Percentiles rank a stretch among this genome's conserved stretches.
phyloP scores from a whole-genome alignment of 2,797 vertebrate genomes.

The Mormyrus hasselquistii region DNA sequence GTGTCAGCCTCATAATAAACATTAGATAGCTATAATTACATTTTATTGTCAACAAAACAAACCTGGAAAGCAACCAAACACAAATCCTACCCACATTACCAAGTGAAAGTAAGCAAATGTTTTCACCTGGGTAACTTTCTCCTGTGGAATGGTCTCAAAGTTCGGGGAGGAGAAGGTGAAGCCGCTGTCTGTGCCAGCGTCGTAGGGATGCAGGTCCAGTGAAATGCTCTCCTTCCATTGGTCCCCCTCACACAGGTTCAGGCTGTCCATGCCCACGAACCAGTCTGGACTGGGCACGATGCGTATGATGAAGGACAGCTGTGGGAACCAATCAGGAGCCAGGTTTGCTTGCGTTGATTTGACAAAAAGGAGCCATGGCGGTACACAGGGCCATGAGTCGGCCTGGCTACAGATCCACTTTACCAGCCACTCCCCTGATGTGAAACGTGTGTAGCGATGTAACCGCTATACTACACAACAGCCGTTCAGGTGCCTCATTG shows the following conservation, averaged over 20 bases:
- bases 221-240: constrained; percentile 76
- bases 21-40: background rate
- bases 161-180: constrained; percentile 98
- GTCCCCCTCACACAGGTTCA: constrained; percentile 79
- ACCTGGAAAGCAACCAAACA: background rate
- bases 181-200: constrained; percentile 92
- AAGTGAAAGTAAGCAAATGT: background rate
- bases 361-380: background rate
- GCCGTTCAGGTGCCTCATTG: background rate
- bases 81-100: background rate
- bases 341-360: background rate
- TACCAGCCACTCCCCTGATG: background rate
- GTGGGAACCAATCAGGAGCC: constrained; percentile 24
- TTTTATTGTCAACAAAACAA: background rate
- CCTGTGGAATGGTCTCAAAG: constrained; percentile 92
- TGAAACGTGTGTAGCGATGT: background rate
- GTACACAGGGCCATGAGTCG: background rate
- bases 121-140: constrained; percentile 78
- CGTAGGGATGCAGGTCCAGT: constrained; percentile 80
- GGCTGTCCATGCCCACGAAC: constrained; percentile 86
- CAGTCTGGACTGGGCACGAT: constrained; percentile 94
- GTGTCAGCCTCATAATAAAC: background rate
- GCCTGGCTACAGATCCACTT: background rate
- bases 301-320: constrained; percentile 88
- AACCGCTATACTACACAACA: background rate